phyloP scores from a whole-genome alignment of 1,140 invertebrate species.

The Phocides pigmalion region DNA sequence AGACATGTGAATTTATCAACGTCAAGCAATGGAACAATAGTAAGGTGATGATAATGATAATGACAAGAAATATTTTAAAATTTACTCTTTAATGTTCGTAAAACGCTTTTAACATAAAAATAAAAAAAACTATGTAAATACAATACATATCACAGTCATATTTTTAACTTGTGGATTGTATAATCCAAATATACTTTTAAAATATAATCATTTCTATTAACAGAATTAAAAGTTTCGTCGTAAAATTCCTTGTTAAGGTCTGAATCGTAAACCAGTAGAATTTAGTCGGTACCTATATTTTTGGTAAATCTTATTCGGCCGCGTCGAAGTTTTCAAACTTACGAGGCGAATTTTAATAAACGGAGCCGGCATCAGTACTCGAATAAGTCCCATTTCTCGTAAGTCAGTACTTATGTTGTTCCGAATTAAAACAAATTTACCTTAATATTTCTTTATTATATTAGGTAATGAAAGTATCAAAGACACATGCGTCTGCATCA shows the following conservation, averaged over 20 bases:
- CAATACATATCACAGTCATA: background rate
- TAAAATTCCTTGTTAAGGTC: conserved; percentile 58
- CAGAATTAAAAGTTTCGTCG: conserved; percentile 63
- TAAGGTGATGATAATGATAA: too few relatives aligned
- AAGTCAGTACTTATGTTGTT: conserved; percentile 38
- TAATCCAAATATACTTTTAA: background rate
- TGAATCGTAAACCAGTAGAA: conserved; percentile 53
- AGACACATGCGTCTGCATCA: too few relatives aligned
- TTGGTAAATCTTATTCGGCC: conserved; percentile 44
- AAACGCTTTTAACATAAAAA: too few relatives aligned
- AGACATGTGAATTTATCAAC: too few relatives aligned
- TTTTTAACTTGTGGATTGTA: background rate
- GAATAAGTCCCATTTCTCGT: conserved; percentile 44
- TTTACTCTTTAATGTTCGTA: too few relatives aligned
- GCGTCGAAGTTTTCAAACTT: conserved; percentile 51
- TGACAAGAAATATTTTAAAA: too few relatives aligned
- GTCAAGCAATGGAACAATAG: too few relatives aligned
- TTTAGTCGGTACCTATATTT: conserved; percentile 47
- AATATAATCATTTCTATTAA: conserved; percentile 35
- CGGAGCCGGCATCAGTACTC: conserved; percentile 35
- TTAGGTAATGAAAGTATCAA: background rate
- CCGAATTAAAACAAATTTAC: conserved; percentile 33
- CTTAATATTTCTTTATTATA: background rate
- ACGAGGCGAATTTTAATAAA: conserved; percentile 59
- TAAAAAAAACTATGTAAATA: too few relatives aligned